phyloP scores from a whole-genome alignment of 1,140 invertebrate species.

The Tachypleus tridentatus region DNA sequence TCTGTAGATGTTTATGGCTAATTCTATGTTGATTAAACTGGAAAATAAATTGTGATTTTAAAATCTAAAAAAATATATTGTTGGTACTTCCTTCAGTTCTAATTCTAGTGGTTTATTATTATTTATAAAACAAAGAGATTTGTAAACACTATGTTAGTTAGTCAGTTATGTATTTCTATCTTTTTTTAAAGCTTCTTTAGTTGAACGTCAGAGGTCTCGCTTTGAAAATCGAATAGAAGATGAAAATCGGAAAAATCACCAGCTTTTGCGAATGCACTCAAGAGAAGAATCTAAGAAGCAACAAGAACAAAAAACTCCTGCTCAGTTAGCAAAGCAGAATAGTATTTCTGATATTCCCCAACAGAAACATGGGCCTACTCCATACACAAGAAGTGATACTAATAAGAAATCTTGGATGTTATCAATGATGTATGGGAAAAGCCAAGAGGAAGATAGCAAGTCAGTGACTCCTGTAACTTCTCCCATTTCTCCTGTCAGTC shows the following conservation, averaged over 20 bases:
- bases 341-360: slow-evolving; percentile 12
- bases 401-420: slow-evolving; percentile 50
- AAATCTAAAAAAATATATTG: no score
- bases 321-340: neutral
- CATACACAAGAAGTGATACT: slow-evolving; percentile 16
- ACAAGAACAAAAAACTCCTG: slow-evolving; percentile 2
- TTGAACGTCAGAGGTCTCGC: slow-evolving; percentile 7
- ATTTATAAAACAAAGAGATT: no score
- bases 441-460: slow-evolving; percentile 9
- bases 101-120: no score
- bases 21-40: no score
- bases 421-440: slow-evolving; percentile 37
- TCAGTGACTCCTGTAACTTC: neutral
- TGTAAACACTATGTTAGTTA: no score
- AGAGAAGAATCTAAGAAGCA: neutral
- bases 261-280: slow-evolving; percentile 24
- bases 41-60: no score
- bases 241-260: slow-evolving; percentile 27
- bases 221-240: slow-evolving; percentile 24
- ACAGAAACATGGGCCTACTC: neutral
- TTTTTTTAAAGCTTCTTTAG: slow-evolving; percentile 13
- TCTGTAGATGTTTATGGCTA: no score
- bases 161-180: neutral
- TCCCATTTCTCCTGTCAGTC: neutral
- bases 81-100: no score